These are phyloP conservation scores for Toxonevra muliebris DNA, from an alignment of 2,888 invertebrate genomes.

Conservation along the genomic window DNA sequence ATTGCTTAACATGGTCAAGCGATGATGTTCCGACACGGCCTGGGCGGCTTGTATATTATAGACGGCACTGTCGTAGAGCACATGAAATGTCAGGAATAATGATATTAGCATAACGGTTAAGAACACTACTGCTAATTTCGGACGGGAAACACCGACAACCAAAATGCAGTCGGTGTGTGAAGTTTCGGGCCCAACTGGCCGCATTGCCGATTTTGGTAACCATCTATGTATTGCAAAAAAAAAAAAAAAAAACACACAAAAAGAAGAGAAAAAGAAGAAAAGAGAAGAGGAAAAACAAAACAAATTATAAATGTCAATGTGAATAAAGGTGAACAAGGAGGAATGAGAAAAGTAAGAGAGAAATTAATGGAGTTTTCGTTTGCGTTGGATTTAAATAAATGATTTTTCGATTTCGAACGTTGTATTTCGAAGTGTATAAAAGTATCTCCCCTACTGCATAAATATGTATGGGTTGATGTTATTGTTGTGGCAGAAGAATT, in stretches of 20 bases:
- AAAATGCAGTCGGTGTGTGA: conserved; percentile 80
- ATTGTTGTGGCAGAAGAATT: background rate
- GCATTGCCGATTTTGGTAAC: conserved; percentile 83
- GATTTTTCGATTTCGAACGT: conserved; percentile 2
- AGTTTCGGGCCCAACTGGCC: conserved; percentile 83
- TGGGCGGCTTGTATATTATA: conserved; percentile 79
- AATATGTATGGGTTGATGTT: background rate
- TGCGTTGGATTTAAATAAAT: conserved; percentile 10
- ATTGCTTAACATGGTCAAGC: conserved; percentile 58
- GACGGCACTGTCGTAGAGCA: conserved; percentile 85
- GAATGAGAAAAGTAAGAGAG: conserved; percentile 21
- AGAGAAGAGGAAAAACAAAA: conserved; percentile 8
- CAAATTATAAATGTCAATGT: conserved; percentile 9
- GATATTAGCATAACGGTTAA: conserved; percentile 82
- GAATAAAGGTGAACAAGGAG: conserved; percentile 39
- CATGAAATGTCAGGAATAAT: conserved; percentile 84
- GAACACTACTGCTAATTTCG: conserved; percentile 81
- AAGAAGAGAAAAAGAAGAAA: conserved; percentile 6
- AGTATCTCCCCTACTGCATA: background rate
- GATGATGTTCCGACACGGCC: conserved; percentile 69
- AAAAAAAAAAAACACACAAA: conserved; percentile 30
- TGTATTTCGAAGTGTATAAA: background rate
- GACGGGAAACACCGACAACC: conserved; percentile 84
- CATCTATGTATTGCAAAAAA: conserved; percentile 69
- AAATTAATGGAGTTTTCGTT: conserved; percentile 1